Conservation (phyloP, 2,113 vertebrate genomes). For the Trogon surrucura region DNA sequence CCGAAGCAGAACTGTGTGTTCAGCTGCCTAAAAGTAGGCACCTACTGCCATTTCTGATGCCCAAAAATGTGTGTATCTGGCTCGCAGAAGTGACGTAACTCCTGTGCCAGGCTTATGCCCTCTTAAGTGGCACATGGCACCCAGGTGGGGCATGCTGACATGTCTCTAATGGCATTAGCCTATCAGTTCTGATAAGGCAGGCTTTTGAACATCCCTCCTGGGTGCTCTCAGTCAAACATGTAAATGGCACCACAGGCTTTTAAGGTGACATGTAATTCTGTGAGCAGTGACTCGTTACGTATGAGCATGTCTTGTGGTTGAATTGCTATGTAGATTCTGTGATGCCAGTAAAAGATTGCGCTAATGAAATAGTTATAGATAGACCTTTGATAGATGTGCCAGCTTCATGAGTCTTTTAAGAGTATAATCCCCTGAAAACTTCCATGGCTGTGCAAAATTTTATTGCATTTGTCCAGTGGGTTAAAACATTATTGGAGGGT, state of each 20-base stretch:
- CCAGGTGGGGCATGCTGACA: background rate
- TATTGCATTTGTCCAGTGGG: background rate
- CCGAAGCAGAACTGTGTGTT: background rate
- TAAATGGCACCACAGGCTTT: background rate
- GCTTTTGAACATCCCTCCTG: background rate
- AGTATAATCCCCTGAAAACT: background rate
- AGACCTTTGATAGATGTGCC: background rate
- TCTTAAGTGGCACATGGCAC: background rate
- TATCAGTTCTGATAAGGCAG: background rate
- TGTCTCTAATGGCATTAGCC: background rate
- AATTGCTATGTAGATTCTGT: background rate
- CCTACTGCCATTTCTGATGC: background rate
- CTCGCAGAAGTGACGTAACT: background rate
- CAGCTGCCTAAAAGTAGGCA: background rate
- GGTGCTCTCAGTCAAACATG: background rate
- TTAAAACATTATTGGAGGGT: background rate
- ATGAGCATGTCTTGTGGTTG: rapidly evolving
- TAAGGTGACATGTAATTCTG: background rate
- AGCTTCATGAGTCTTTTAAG: background rate
- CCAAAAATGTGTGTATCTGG: background rate
- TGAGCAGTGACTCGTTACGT: background rate
- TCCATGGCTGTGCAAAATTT: background rate
- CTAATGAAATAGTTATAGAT: background rate
- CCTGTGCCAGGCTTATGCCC: background rate
- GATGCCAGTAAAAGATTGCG: background rate